Evolutionary conservation across 53 echinoderm and acorn worm genomes (phyloP), one percentile per base, ranked within the genome.

Genomic region (Crossaster papposus): DNA sequence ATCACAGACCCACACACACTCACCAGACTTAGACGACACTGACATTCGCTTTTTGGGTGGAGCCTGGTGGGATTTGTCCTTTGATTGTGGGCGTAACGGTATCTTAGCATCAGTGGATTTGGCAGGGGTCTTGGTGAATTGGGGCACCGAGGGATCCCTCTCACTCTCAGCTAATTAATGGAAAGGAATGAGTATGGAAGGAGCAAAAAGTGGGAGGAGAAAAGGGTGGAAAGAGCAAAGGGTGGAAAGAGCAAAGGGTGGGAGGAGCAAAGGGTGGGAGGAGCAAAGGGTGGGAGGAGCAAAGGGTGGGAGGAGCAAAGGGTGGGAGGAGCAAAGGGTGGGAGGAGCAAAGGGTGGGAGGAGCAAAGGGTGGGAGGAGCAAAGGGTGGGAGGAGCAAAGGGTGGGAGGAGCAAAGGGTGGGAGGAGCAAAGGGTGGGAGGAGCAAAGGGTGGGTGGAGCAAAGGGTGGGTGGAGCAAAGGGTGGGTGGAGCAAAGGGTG

Each of bases 1-100:
- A 17, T 11, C 30, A 31, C 70, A 55, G 31, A 81, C 89, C 83
- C 89, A 28, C 30, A 31, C 70, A 55, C 50, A 81, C 89, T 88
- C 89, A 96, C 96, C 96, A 90, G 96, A 93, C 83, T 94, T 97
- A 54, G 97, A 95, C 55, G 97, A 96, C 34, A 96, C 90, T 23
- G 97, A 97, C 88, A 92, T 85, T 38, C 91, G 89, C 90, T 96
- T 94, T 82, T 97, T 97, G 79, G 64, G n/a, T n/a, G n/a, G 80
- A 22, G 55, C 91, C 33, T 89, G 32, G 51, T 89, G 32, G 51
- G 58, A 36, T 81, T 81, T 75, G 81, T 31, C 79, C 81, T 96
- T 96, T 54, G 90, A 91, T 52, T 91, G 89, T 36, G 95, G 89
- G 74, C 82, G 36, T 22, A 83, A 74, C 64, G 91, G 83, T 79